Base-by-base conservation (phyloP, 2,888 invertebrate species). In the Brassicogethes aeneus region DNA sequence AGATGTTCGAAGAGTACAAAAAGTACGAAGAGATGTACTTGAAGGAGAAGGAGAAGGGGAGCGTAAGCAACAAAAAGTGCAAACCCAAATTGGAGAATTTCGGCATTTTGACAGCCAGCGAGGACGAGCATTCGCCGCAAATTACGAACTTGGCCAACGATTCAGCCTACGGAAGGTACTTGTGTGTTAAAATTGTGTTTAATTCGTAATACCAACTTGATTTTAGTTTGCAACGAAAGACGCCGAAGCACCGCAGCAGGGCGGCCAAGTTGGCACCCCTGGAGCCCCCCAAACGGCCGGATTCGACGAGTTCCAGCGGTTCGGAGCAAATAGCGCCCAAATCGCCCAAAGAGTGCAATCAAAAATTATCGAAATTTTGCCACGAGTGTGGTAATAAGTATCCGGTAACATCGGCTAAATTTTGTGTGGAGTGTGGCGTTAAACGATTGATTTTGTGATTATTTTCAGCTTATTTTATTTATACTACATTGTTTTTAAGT, bases 401-500 rank as follows among this genome's bases (percentile, higher is more conserved):
- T 71, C 85, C 90, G 15, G 70, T 87, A 15, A 73, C 79, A 42
- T 73, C 77, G 37, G 94, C 93, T 56, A 94, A 92, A 67, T 95
- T 92, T 69, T 95, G 95, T 70, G 86, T 90, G 61, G 87, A 92
- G 60, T 95, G 95, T 68, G 95, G 95, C 41, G 79, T 86, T 47
- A 79, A 77, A 60, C 72, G 91, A 59, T 77, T 88, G 47, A 69
- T 76, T 37, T 72, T 85, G 49, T 80, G 73, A 71, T 54, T 60
- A 47, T 47, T 53, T 45, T 44, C 32, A 23, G 10, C 23, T 10
- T 10, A 23, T 23, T 23, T 23, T 23, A 23, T 23, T 23, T 23
- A 23, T 23, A 23, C 23, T 7, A 10, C n/a, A n/a, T n/a, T n/a
- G n/a, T n/a, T n/a, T n/a, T n/a, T n/a, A n/a, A n/a, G n/a, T n/a